A percentile compares a stretch with the other conserved stretches of the same genome.
Conservation (phyloP, 2,888 invertebrate species). For the Trichogramma evanescens region DNA sequence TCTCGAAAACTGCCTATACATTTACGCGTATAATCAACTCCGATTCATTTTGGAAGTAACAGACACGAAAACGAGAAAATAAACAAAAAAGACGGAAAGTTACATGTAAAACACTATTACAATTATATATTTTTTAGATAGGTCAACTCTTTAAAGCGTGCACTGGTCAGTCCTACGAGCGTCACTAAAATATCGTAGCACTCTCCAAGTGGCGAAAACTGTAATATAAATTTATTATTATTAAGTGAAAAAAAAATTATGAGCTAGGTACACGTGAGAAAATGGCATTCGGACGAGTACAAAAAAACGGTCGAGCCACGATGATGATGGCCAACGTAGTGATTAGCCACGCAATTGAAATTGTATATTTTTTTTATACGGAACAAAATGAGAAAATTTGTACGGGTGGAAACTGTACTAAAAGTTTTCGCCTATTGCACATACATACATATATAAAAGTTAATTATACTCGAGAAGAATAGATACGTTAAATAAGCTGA, state of each 20-base stretch:
- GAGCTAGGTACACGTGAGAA: constrained; percentile 27
- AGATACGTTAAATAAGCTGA: constrained; percentile 9
- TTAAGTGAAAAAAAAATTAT: constrained; percentile 7
- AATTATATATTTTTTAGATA: constrained; percentile 42
- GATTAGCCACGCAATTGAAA: constrained; percentile 37
- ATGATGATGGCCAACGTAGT: constrained; percentile 30
- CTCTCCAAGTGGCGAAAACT: constrained; percentile 30
- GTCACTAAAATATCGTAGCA: constrained; percentile 28
- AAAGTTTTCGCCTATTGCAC: constrained; percentile 33
- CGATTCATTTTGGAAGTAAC: too few species aligned
- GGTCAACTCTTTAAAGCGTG: constrained; percentile 20
- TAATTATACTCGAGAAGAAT: neutral
- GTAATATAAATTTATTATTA: constrained; percentile 32
- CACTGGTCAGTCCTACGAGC: constrained; percentile 32
- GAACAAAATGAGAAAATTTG: constrained; percentile 39
- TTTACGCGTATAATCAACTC: too few species aligned
- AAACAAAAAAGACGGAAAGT: too few species aligned
- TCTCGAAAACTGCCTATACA: neutral
- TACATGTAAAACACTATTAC: constrained; percentile 12
- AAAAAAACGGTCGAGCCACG: constrained; percentile 40
- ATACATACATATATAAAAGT: constrained; percentile 14
- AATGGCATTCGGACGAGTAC: constrained; percentile 48
- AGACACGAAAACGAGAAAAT: too few species aligned
- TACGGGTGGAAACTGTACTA: constrained; percentile 43
- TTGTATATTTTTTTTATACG: constrained; percentile 48